Evolutionary conservation across 2,888 invertebrate species (phyloP).

Genomic region (Ernsta delagoae): DNA sequence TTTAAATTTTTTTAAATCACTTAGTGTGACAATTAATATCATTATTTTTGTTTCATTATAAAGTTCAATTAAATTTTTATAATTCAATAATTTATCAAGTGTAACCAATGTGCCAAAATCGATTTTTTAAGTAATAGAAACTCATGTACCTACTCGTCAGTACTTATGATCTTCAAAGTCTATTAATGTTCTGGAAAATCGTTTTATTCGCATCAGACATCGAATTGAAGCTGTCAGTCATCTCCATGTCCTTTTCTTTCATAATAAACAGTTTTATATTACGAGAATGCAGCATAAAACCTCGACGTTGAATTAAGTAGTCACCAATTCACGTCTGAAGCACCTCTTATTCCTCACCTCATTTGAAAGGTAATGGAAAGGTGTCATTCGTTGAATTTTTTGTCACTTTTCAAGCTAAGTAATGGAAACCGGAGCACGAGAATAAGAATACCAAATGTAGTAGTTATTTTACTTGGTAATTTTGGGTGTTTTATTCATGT

Average conservation of each 20-base stretch:
- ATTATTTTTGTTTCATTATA: no score
- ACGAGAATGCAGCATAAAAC: not conserved
- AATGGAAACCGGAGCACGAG: not conserved
- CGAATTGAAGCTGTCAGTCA: no score
- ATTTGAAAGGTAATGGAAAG: conserved; percentile 1
- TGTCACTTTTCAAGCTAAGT: conserved; percentile 2
- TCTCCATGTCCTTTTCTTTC: not conserved
- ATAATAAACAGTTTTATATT: not conserved
- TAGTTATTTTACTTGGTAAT: conserved; percentile 6
- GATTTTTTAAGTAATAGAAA: no score
- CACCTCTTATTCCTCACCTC: not conserved
- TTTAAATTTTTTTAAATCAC: no score
- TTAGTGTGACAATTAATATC: no score
- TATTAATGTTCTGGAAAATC: no score
- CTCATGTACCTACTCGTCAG: no score
- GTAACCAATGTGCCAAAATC: no score
- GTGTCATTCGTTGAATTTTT: not conserved
- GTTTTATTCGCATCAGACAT: no score
- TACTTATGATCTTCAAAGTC: no score
- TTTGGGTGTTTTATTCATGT: not conserved
- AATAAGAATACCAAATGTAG: conserved; percentile 5
- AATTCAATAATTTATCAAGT: no score
- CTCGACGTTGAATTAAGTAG: not conserved
- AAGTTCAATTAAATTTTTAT: no score
- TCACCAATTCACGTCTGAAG: not conserved